Percentiles rank a stretch among this genome's conserved stretches.
These are phyloP conservation scores for Hypena proboscidalis DNA, from an alignment of 2,888 invertebrate genomes.

Conservation along the genomic window DNA sequence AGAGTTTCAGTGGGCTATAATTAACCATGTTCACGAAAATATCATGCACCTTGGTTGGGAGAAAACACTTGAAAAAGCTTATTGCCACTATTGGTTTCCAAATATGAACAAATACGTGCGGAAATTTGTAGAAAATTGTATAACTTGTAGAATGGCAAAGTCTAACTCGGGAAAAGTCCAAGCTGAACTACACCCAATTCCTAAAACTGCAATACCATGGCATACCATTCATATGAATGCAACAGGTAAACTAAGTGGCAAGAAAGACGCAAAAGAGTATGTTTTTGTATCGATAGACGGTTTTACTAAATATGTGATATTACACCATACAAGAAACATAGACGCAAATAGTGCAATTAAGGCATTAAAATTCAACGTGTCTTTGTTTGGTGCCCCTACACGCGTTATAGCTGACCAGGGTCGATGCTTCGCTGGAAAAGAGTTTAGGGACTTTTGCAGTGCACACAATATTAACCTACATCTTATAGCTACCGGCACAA, in stretches of 20 bases:
- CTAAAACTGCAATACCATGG: slow-evolving; percentile 27
- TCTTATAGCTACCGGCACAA: no score
- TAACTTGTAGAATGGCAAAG: background rate
- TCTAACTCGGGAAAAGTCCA: background rate
- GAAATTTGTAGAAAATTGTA: background rate
- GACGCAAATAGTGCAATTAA: no score
- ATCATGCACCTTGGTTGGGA: background rate
- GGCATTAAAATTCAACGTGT: no score
- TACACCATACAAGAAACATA: no score
- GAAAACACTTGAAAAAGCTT: background rate
- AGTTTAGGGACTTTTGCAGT: no score
- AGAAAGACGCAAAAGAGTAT: slow-evolving; percentile 41
- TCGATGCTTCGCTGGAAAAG: no score
- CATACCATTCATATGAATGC: slow-evolving; percentile 44
- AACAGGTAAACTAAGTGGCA: slow-evolving; percentile 43
- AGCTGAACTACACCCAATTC: slow-evolving; percentile 32
- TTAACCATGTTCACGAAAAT: background rate
- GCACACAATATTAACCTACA: no score
- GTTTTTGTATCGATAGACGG: slow-evolving; percentile 38
- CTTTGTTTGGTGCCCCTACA: no score
- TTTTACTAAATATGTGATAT: slow-evolving; percentile 37
- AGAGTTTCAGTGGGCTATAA: slow-evolving; percentile 37
- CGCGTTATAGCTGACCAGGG: no score
- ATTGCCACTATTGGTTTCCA: slow-evolving; percentile 3
- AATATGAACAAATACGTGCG: slow-evolving; percentile 2